Conservation (phyloP, 92 coral and sea anemone genomes). For the Epizoanthus illoricatus region DNA sequence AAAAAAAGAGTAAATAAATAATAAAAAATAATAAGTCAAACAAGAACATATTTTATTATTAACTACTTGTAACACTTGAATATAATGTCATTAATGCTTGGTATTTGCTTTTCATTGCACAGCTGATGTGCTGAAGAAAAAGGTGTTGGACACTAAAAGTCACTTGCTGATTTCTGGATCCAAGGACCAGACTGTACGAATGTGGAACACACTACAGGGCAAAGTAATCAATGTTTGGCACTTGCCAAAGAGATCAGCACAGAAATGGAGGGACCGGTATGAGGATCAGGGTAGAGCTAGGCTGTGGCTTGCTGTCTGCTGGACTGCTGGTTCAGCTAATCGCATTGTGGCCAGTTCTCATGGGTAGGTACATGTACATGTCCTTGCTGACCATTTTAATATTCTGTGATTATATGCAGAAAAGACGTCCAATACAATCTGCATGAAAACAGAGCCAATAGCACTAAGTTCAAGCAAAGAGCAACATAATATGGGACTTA, state of each 20-base stretch:
- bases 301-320: conserved; percentile 89
- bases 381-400: neutral
- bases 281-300: conserved; percentile 80
- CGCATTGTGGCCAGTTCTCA: conserved; percentile 80
- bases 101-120: neutral
- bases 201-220: conserved; percentile 86
- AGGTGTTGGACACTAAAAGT: conserved; percentile 58
- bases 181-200: conserved; percentile 86
- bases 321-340: conserved; percentile 71
- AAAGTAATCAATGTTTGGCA: conserved; percentile 71
- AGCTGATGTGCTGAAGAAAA: conserved; percentile 67
- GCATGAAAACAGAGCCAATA: too few relatives aligned
- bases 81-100: neutral
- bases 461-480: too few relatives aligned
- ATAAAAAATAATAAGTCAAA: too few relatives aligned
- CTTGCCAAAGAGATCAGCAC: conserved; percentile 77
- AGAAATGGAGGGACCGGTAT: conserved; percentile 74
- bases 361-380: conserved; percentile 52
- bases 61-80: neutral
- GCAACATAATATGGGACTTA: too few relatives aligned
- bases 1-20: too few relatives aligned
- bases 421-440: too few relatives aligned
- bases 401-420: too few relatives aligned
- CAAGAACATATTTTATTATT: neutral
- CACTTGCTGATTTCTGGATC: conserved; percentile 85